Conservation (phyloP, 1,140 invertebrate genomes). For the Heliconius eleuchia region DNA sequence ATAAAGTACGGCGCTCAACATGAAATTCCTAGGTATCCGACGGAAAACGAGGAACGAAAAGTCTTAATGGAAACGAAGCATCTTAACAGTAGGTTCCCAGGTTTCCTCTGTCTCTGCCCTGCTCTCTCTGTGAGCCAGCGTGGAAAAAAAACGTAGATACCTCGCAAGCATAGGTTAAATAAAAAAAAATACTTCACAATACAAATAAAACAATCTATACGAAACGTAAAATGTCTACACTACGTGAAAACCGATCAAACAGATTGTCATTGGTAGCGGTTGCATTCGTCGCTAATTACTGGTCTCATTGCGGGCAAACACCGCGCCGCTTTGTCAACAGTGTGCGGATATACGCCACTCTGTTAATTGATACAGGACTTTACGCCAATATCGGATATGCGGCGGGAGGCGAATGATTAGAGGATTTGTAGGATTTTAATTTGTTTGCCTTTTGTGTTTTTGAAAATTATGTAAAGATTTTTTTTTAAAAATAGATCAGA, state of each 20-base stretch:
- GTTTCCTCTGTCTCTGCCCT: too few relatives aligned
- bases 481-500: too few relatives aligned
- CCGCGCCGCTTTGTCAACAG: conserved; percentile 53
- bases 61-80: too few relatives aligned
- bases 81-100: too few relatives aligned
- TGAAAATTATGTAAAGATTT: too few relatives aligned
- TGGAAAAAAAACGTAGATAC: too few relatives aligned
- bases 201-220: background rate
- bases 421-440: background rate
- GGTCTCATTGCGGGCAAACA: conserved; percentile 54
- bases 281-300: conserved; percentile 60
- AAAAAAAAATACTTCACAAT: too few relatives aligned
- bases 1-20: too few relatives aligned
- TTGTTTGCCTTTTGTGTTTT: background rate
- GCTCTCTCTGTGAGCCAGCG: too few relatives aligned
- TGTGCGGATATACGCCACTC: conserved; percentile 38
- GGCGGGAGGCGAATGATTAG: conserved; percentile 19
- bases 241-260: conserved; percentile 41
- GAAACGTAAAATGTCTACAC: conserved; percentile 20
- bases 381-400: conserved; percentile 24
- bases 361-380: conserved; percentile 41
- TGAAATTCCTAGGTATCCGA: too few relatives aligned
- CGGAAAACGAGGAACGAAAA: too few relatives aligned
- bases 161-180: too few relatives aligned
- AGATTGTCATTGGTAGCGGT: conserved; percentile 47